These are phyloP conservation scores for Arenicola marina DNA, from an alignment of 2,888 invertebrate genomes.

Conservation along the genomic window DNA sequence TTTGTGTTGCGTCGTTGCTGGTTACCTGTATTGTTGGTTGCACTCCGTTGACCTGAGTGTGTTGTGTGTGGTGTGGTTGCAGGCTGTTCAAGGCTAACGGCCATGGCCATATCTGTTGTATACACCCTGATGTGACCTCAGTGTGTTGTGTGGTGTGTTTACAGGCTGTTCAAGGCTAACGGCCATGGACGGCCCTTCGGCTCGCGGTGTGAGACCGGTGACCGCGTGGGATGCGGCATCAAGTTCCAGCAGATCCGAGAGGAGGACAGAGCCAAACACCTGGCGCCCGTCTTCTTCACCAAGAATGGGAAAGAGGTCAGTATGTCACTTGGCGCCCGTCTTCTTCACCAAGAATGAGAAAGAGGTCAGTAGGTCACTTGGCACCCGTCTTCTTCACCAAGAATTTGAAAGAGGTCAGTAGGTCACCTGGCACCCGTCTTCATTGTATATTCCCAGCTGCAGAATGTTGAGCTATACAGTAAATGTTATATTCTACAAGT, in stretches of 20 bases:
- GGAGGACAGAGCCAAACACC: slow-evolving; percentile 40
- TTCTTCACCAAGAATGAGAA: slow-evolving; percentile 64
- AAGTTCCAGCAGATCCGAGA: slow-evolving; percentile 46
- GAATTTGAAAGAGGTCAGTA: slow-evolving; percentile 62
- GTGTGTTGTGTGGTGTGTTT: slow-evolving; percentile 7
- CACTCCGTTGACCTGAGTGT: too few relatives aligned
- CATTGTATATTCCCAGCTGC: slow-evolving; percentile 12
- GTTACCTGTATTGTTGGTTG: too few relatives aligned
- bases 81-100: too few relatives aligned
- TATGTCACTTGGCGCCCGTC: slow-evolving; percentile 52
- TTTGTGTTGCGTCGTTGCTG: too few relatives aligned
- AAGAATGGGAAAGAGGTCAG: slow-evolving; percentile 63
- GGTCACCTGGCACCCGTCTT: slow-evolving; percentile 57
- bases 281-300: slow-evolving; percentile 62
- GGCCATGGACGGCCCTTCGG: slow-evolving; percentile 58
- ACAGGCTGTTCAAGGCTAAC: slow-evolving; percentile 59
- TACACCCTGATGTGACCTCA: background rate
- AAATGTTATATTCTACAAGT: too few relatives aligned
- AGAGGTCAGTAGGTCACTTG: slow-evolving; percentile 56
- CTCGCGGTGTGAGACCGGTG: slow-evolving; percentile 58
- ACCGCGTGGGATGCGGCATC: slow-evolving; percentile 62
- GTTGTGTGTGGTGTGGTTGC: too few relatives aligned
- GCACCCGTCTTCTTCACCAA: slow-evolving; percentile 63
- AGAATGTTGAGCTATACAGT: too few relatives aligned
- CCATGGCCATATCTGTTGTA: too few relatives aligned